phyloP scores from a whole-genome alignment of 2,797 vertebrate genomes.

The Pantherophis alleghaniensis region DNA sequence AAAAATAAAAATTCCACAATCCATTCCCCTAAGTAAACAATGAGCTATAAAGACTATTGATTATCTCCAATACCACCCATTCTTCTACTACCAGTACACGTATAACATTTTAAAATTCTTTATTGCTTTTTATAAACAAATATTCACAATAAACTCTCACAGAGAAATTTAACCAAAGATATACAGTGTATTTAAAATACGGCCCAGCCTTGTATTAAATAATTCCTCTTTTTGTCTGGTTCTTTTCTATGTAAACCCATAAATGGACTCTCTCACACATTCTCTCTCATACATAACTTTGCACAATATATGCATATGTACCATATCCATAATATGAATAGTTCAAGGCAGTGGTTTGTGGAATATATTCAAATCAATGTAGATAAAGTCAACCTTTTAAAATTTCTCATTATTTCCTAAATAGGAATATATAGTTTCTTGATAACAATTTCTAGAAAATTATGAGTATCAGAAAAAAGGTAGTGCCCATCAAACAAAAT shows the following conservation, averaged over 20 bases:
- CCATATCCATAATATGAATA: background rate
- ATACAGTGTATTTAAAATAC: constrained; percentile 41
- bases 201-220: constrained; percentile 17
- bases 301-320: background rate
- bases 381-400: background rate
- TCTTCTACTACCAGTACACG: rapidly evolving
- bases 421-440: background rate
- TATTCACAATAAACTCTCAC: constrained; percentile 72
- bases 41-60: background rate
- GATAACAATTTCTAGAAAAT: background rate
- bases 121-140: constrained; percentile 63
- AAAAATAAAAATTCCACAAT: background rate
- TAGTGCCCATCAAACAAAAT: background rate
- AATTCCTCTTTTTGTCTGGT: background rate
- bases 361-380: background rate
- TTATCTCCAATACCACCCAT: background rate
- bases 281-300: background rate
- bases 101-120: constrained; percentile 51
- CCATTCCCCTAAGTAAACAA: background rate
- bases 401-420: background rate
- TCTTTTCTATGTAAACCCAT: background rate
- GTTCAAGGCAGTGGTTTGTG: background rate
- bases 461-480: rapidly evolving
- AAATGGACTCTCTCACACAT: background rate
- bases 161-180: constrained; percentile 59